phyloP scores from a whole-genome alignment of 2,888 invertebrate genomes.

The Heteromyza rotundicornis region DNA sequence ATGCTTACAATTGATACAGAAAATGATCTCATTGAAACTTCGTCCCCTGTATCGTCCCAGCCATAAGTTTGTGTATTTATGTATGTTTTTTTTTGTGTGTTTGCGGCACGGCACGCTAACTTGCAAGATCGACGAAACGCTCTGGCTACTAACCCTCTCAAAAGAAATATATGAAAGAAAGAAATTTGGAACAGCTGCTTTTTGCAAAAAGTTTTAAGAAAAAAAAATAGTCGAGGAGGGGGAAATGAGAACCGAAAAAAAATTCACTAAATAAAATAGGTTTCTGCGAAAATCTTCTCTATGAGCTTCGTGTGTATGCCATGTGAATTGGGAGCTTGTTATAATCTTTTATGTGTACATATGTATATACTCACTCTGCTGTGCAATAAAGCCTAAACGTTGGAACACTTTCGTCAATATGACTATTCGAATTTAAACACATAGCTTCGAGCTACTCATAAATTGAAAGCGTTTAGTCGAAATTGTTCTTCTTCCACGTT shows the following conservation, averaged over 20 bases:
- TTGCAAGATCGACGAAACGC: too few species aligned
- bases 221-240: neutral
- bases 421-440: neutral
- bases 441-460: neutral
- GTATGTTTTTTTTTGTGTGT: too few species aligned
- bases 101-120: too few species aligned
- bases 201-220: slow-evolving; percentile 1
- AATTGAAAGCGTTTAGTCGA: neutral
- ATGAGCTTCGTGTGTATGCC: neutral
- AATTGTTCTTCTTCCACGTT: neutral
- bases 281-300: too few species aligned
- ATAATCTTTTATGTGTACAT: neutral
- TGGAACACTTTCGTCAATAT: too few species aligned
- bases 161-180: neutral
- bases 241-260: neutral
- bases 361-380: too few species aligned
- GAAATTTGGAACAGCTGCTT: neutral
- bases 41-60: too few species aligned
- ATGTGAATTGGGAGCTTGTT: neutral
- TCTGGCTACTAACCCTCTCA: neutral
- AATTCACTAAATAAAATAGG: neutral
- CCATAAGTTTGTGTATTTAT: too few species aligned
- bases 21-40: slow-evolving; percentile 16
- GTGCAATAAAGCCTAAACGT: too few species aligned
- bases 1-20: neutral